Evolutionary conservation across 2,888 invertebrate genomes (phyloP), one percentile per base, ranked within the genome.

Genomic region (Parnassius mnemosyne): DNA sequence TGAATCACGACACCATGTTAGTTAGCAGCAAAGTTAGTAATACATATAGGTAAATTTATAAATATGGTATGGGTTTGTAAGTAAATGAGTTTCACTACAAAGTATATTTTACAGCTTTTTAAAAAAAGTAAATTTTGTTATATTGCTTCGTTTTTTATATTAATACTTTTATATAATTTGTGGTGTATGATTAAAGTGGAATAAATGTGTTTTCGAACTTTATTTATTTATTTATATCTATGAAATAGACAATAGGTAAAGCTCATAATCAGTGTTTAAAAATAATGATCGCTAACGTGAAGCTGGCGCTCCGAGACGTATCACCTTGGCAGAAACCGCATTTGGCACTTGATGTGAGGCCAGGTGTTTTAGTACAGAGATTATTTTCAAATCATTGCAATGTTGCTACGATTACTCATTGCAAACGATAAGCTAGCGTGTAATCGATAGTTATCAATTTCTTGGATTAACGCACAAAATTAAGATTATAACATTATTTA

Each of bases 341-440:
- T 61, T 61, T 57, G 57, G 57, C 61, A 61, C 56, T 60, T 43
- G 11, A 47, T 42, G 25, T 44, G 56, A 42, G 43, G 55, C 25
- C 51, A 51, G 44, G 51, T 55, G 43, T 25, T 43, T 56, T 51
- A 20, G 44, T 55, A 25, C 20, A 42, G 11, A 12, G 20, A 53
- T 54, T 16, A 43, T 55, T 55, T 60, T 51, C 12, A 51, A 59
- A 56, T 56, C 9, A 56, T 25, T 50, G 46, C 61, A 49, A 53
- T 56, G 41, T 56, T 55, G 55, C 12, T 10, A 41, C 10, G 34
- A 41, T 55, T 55, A 55, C 25, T 54, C 60, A 55, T 55, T 25
- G 10, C 1, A 1, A 46, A 58, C 58, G 44, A 13, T 3, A 3
- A 34, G 46, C 49, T 60, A 50, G 20, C 11, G 53, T 12, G 42